Conservation (phyloP, 2,888 invertebrate species). For the Hypsopygia costalis region DNA sequence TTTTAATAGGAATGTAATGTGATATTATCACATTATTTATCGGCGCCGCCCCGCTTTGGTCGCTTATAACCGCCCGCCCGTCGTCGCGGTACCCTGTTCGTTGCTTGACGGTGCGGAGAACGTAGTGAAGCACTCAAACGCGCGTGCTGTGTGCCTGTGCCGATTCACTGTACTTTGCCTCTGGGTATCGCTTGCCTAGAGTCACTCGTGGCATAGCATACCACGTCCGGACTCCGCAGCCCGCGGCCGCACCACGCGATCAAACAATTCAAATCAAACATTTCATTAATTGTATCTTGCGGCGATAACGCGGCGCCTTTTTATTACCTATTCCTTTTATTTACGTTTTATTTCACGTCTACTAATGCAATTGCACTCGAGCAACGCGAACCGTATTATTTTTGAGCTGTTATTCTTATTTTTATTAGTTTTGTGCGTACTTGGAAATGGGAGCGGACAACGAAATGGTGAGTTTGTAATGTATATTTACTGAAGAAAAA, state of each 20-base stretch:
- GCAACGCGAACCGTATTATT: conserved; percentile 62
- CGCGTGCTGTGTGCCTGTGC: conserved; percentile 30
- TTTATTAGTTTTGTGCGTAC: conserved; percentile 67
- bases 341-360: conserved; percentile 67
- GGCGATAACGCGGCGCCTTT: conserved; percentile 57
- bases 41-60: conserved; percentile 45
- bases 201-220: conserved; percentile 21
- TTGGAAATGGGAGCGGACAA: conserved; percentile 50
- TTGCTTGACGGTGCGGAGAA: conserved; percentile 9
- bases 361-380: conserved; percentile 75
- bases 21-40: conserved; percentile 66
- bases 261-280: conserved; percentile 57
- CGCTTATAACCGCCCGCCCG: conserved; percentile 61
- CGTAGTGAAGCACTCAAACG: conserved; percentile 32
- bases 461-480: conserved; percentile 55
- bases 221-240: conserved; percentile 41
- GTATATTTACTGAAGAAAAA: conserved; percentile 22
- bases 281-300: conserved; percentile 67
- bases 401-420: conserved; percentile 50
- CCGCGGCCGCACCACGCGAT: conserved; percentile 36
- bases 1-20: conserved; percentile 64
- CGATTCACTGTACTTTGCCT: too few relatives aligned
- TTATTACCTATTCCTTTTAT: conserved; percentile 65
- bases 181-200: neutral
- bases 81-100: conserved; percentile 21